A percentile compares a stretch with the other conserved stretches of the same genome.
phyloP scores from a whole-genome alignment of 2,113 vertebrate genomes.

The Sapajus apella region DNA sequence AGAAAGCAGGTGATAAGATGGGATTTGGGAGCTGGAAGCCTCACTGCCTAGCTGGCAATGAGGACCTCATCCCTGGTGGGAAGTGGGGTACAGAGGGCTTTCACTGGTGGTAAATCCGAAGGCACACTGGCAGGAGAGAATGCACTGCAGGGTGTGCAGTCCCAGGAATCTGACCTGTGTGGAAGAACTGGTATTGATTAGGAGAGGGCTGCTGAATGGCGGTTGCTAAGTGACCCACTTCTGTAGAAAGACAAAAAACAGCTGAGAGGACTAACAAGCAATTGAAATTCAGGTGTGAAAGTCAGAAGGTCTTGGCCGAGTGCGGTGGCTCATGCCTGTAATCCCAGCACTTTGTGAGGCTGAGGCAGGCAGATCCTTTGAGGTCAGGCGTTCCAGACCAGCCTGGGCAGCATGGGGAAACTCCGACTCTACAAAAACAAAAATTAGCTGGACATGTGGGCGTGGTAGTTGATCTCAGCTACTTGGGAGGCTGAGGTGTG shows the following conservation, averaged over 20 bases:
- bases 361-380: background rate
- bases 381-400: background rate
- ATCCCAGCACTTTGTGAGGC: background rate
- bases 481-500: background rate
- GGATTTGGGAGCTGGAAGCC: background rate
- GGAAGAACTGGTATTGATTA: background rate
- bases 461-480: background rate
- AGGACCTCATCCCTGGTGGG: background rate
- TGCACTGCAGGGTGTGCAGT: background rate
- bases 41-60: background rate
- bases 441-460: too few relatives aligned
- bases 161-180: background rate
- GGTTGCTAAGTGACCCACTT: background rate
- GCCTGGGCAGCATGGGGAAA: too few relatives aligned
- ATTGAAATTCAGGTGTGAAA: background rate
- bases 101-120: rapidly evolving
- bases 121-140: background rate
- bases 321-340: background rate
- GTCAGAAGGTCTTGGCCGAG: too few relatives aligned
- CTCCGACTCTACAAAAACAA: too few relatives aligned
- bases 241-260: background rate
- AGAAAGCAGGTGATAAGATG: background rate
- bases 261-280: background rate
- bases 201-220: background rate
- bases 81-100: background rate